Conservation (phyloP, 2,888 invertebrate species). For the Sialis lutaria region DNA sequence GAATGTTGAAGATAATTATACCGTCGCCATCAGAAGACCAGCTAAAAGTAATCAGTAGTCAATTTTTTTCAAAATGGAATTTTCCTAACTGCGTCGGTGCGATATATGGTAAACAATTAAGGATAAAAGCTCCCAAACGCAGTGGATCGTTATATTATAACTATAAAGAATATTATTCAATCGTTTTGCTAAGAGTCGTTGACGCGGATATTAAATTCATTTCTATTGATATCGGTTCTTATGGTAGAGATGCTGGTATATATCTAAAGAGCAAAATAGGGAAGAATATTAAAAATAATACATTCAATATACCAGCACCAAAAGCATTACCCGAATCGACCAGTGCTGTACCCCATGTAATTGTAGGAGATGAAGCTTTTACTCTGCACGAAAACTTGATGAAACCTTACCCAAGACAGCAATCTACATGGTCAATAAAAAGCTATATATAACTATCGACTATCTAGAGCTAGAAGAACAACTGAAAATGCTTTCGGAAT, state of each 20-base stretch:
- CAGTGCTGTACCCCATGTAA: constrained; percentile 8
- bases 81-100: constrained; percentile 11
- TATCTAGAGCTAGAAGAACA: background rate
- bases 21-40: constrained; percentile 7
- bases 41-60: constrained; percentile 1
- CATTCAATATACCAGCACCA: constrained; percentile 6
- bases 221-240: constrained; percentile 9
- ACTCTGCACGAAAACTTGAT: constrained; percentile 5
- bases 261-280: constrained; percentile 9
- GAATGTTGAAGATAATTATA: constrained; percentile 8
- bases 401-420: constrained; percentile 7
- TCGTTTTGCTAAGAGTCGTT: constrained; percentile 16
- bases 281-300: constrained; percentile 6
- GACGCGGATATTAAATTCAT: constrained; percentile 16
- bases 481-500: constrained; percentile 2
- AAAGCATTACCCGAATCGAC: constrained; percentile 5
- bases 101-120: constrained; percentile 15
- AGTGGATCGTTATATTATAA: constrained; percentile 11
- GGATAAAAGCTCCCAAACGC: constrained; percentile 12
- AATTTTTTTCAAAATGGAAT: constrained; percentile 7
- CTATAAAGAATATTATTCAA: constrained; percentile 14
- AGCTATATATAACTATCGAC: constrained; percentile 5
- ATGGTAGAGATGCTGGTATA: constrained; percentile 10
- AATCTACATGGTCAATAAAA: background rate
- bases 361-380: constrained; percentile 9